Percentiles rank a stretch among this genome's conserved stretches.
These are phyloP conservation scores for Aptenodytes forsteri DNA, from an alignment of 2,113 vertebrate genomes.

Conservation along the genomic window DNA sequence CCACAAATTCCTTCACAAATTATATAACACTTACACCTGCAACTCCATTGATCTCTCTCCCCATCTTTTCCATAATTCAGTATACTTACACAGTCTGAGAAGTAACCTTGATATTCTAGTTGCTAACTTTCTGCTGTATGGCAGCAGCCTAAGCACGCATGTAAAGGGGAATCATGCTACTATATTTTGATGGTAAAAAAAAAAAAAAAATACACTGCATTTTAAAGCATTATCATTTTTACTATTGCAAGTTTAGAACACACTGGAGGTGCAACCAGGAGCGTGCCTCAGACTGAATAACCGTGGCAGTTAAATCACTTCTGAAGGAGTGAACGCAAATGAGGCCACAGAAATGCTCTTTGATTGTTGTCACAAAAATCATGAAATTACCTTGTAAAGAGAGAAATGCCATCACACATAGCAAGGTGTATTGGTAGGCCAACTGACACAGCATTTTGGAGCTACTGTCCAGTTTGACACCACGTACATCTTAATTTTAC, in stretches of 20 bases:
- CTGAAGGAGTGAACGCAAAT: not conserved
- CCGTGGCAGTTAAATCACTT: not conserved
- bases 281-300: accelerated
- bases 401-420: not conserved
- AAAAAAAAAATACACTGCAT: not conserved
- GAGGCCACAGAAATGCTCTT: not conserved
- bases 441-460: not conserved
- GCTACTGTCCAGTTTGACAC: not conserved
- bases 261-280: not conserved
- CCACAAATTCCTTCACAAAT: not conserved
- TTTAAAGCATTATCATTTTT: not conserved
- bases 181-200: not conserved
- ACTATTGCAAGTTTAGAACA: not conserved
- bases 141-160: not conserved
- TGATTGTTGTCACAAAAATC: not conserved
- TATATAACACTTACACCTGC: not conserved
- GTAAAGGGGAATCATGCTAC: not conserved
- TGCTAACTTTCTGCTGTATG: not conserved
- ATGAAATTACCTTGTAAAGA: not conserved
- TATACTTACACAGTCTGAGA: not conserved
- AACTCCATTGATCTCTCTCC: not conserved
- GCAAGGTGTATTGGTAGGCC: not conserved
- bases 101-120: not conserved
- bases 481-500: not conserved
- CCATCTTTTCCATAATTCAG: not conserved